Base-by-base conservation (phyloP, 2,888 invertebrate genomes). In the Melinopterus prodromus region DNA sequence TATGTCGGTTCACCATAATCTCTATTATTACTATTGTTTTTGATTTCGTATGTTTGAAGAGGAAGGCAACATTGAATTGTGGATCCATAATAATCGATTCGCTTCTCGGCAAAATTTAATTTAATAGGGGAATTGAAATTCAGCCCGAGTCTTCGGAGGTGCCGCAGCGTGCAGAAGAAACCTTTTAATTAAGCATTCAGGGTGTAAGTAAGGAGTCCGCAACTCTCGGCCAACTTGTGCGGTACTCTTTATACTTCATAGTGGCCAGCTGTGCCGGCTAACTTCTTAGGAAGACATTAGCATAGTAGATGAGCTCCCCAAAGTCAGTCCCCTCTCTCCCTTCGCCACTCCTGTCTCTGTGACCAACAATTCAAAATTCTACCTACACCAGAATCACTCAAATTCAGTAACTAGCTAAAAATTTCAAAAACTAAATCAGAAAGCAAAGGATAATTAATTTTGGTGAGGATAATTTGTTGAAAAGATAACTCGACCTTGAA, bases 221-320 rank as follows among this genome's bases (percentile, higher is more conserved):
- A 82, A 82, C 80, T 82, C 83, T 81, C 79, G 82, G 26, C 74
- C n/a, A 84, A 85, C 83, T 87, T 87, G 85, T 79, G 76, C 69
- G 78, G 85, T 86, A 89, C 89, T 90, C 90, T 91, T 91, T 91
- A 90, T 90, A 91, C 91, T 91, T 91, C 90, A 90, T 91, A 90
- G 90, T 90, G 88, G 89, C 90, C 91, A 91, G 90, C 90, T 91
- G 91, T 89, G 85, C 84, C 85, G 86, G 86, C 86, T 86, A 88
- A 89, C 88, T 89, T 89, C 88, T 87, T 86, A 84, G 85, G 87
- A 88, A 74, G 86, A 86, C 88, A 89, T 89, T 89, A 89, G 88
- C 89, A 89, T 89, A 87, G 87, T 87, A 89, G 88, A 89, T 89
- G 89, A 88, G 88, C 87, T 87, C 74, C n/a, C 74, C 37, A 53